Evolutionary conservation across 1,140 invertebrate species (phyloP).

Genomic region (Portunus trituberculatus): DNA sequence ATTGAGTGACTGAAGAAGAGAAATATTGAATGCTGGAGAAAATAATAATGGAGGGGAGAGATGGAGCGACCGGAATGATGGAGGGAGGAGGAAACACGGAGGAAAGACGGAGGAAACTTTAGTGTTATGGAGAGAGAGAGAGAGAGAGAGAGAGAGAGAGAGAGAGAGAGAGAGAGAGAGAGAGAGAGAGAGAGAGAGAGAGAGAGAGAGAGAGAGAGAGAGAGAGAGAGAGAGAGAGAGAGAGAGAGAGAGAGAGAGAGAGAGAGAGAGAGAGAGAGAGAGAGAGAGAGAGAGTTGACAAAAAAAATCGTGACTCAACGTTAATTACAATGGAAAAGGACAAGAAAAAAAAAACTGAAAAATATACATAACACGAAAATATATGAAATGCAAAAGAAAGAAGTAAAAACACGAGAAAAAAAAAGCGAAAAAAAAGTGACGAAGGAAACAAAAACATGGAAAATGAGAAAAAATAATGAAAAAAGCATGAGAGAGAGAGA

Average conservation of each 20-base stretch:
- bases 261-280: neutral
- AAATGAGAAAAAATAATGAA: neutral
- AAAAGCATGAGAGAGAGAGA: neutral
- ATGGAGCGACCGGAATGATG: neutral
- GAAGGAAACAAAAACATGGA: neutral
- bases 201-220: neutral
- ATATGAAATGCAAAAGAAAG: neutral
- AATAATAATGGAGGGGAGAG: constrained; percentile 12
- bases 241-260: neutral
- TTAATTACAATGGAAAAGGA: too few species aligned
- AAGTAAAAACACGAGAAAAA: neutral
- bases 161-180: neutral
- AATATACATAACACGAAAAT: too few species aligned
- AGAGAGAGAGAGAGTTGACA: too few species aligned
- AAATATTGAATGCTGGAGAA: constrained; percentile 23
- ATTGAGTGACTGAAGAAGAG: constrained; percentile 12
- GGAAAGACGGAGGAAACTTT: neutral
- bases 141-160: neutral
- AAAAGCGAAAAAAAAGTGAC: neutral
- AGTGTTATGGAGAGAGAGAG: constrained; percentile 19
- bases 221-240: neutral
- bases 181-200: neutral
- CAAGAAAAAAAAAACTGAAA: neutral
- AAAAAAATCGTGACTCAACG: too few species aligned
- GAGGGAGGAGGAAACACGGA: constrained; percentile 1